Conservation (phyloP, 2,113 vertebrate species). For the Nycticorax nycticorax region DNA sequence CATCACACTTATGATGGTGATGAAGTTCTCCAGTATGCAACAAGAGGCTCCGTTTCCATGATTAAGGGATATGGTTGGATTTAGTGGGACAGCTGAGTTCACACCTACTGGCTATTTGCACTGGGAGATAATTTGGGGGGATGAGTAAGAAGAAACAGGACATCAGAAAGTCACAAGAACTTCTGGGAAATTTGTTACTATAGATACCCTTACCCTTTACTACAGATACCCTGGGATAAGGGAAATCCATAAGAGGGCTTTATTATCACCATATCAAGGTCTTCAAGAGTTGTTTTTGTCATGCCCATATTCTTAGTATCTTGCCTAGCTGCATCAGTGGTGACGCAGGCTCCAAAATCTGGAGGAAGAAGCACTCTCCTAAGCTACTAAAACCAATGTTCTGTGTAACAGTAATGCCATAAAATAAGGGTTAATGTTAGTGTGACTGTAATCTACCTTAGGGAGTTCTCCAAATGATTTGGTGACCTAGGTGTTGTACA, state of each 20-base stretch:
- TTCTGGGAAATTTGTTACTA: background rate
- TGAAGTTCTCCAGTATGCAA: background rate
- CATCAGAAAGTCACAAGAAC: background rate
- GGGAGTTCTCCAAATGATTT: background rate
- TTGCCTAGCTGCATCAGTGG: background rate
- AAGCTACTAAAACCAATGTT: background rate
- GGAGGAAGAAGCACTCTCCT: background rate
- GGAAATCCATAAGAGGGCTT: background rate
- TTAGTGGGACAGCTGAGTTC: background rate
- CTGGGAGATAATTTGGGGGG: background rate
- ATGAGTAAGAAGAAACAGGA: background rate
- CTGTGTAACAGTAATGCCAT: background rate
- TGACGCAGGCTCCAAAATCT: background rate
- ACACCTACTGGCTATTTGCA: background rate
- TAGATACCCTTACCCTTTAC: background rate
- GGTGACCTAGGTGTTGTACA: background rate
- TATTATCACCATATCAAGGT: background rate
- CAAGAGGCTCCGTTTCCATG: background rate
- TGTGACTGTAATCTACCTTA: background rate
- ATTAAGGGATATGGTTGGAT: background rate
- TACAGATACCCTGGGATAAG: background rate
- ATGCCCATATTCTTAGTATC: background rate
- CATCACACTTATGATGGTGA: background rate
- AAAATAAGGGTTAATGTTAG: background rate
- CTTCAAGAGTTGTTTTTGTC: background rate